Percentiles rank a stretch among this genome's conserved stretches.
These are phyloP conservation scores for Peromyscus attwateri DNA, from an alignment of 2,797 vertebrate species.

Conservation along the genomic window DNA sequence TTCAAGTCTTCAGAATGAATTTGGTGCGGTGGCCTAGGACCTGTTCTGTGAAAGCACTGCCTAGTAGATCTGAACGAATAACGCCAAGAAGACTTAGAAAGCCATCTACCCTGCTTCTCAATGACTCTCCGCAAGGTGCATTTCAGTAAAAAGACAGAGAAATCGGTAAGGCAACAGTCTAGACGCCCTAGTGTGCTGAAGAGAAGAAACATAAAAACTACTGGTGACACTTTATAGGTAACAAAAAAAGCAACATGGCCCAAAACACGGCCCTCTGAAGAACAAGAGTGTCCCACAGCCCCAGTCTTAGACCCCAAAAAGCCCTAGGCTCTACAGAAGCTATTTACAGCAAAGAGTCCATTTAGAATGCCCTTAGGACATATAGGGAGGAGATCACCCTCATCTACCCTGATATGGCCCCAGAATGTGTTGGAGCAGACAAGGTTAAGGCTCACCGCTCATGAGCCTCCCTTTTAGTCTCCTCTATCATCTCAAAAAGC, in stretches of 20 bases:
- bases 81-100: background rate
- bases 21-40: background rate
- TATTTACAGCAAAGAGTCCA: background rate
- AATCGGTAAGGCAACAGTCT: background rate
- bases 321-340: background rate
- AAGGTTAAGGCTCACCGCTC: conserved; percentile 20
- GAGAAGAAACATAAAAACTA: conserved; percentile 47
- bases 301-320: background rate
- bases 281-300: background rate
- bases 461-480: background rate
- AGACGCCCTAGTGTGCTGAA: background rate
- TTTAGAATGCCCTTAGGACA: background rate
- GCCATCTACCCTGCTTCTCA: background rate
- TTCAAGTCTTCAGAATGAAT: background rate
- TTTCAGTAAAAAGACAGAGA: background rate
- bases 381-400: background rate
- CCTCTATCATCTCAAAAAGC: background rate
- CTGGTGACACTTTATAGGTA: background rate
- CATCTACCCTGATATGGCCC: background rate
- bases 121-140: background rate
- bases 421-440: background rate
- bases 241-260: background rate
- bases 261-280: background rate
- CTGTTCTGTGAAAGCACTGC: background rate
- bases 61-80: background rate